Evolutionary conservation across 1,140 invertebrate species (phyloP).

Genomic region (Mya arenaria): DNA sequence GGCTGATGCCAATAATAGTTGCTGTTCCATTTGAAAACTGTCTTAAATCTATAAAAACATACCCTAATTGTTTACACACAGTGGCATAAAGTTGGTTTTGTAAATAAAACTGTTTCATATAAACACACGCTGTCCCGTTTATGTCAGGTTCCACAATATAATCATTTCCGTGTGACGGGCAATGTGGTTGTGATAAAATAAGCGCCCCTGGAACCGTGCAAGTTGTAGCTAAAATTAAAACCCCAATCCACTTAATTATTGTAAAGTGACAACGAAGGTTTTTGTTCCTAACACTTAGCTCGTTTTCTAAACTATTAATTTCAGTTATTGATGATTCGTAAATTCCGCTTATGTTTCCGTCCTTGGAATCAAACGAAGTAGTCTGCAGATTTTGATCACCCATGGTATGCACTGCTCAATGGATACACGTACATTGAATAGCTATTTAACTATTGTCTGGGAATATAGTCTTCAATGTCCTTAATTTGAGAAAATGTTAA

Average conservation of each 20-base stretch:
- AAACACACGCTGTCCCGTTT: neutral
- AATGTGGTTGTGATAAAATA: neutral
- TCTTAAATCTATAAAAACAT: conserved; percentile 17
- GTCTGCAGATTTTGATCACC: too few species aligned
- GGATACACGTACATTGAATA: too few species aligned
- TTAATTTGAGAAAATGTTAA: too few species aligned
- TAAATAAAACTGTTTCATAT: conserved; percentile 3
- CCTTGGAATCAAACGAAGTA: too few species aligned
- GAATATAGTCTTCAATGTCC: too few species aligned
- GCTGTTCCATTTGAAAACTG: neutral
- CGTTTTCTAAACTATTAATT: neutral
- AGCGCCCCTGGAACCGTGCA: neutral
- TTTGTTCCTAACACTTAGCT: neutral
- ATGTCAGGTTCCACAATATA: neutral
- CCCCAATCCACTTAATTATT: neutral
- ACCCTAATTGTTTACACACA: neutral
- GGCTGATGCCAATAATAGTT: neutral
- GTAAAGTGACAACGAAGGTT: neutral
- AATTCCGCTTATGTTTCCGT: too few species aligned
- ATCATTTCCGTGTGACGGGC: neutral
- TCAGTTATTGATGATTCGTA: too few species aligned
- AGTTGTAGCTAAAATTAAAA: neutral
- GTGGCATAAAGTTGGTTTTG: neutral
- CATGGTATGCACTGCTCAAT: too few species aligned
- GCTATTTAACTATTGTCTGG: too few species aligned